Conservation (phyloP, 2,113 vertebrate genomes). For the Chelonoidis abingdonii region DNA sequence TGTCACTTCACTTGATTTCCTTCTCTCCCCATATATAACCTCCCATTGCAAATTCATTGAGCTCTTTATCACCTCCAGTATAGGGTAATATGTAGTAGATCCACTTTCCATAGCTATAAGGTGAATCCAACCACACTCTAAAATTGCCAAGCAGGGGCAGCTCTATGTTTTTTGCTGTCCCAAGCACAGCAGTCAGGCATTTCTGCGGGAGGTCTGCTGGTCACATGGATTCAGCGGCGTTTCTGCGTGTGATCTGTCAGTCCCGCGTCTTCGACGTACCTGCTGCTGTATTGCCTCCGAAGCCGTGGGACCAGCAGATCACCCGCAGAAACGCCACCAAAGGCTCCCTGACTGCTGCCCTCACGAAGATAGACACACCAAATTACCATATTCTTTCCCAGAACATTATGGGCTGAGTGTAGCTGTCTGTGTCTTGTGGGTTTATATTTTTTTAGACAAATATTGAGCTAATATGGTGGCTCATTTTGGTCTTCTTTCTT, state of each 20-base stretch:
- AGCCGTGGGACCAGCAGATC: too few species aligned
- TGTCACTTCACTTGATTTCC: constrained; percentile 52
- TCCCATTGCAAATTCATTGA: constrained; percentile 25
- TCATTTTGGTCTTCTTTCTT: constrained; percentile 33
- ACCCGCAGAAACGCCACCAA: too few species aligned
- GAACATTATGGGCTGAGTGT: background rate
- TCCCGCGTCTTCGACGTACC: too few species aligned
- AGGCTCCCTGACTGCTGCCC: too few species aligned
- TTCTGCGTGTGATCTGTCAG: too few species aligned
- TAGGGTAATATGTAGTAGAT: constrained; percentile 39
- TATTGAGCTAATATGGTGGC: constrained; percentile 44
- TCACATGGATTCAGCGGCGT: too few species aligned
- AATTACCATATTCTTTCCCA: background rate
- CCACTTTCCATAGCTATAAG: constrained; percentile 50
- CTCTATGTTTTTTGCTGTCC: too few species aligned
- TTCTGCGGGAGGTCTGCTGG: too few species aligned
- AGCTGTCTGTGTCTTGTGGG: constrained; percentile 27
- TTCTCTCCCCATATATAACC: constrained; percentile 53
- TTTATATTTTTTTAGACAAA: constrained; percentile 54
- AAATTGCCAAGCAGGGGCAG: background rate
- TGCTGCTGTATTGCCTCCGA: too few species aligned
- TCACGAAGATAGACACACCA: too few species aligned
- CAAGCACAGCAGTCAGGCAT: too few species aligned
- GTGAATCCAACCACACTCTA: constrained; percentile 41
- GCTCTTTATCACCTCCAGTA: constrained; percentile 1